Base-by-base conservation (phyloP, 2,113 vertebrate genomes). In the Mormyrus iriodes region DNA sequence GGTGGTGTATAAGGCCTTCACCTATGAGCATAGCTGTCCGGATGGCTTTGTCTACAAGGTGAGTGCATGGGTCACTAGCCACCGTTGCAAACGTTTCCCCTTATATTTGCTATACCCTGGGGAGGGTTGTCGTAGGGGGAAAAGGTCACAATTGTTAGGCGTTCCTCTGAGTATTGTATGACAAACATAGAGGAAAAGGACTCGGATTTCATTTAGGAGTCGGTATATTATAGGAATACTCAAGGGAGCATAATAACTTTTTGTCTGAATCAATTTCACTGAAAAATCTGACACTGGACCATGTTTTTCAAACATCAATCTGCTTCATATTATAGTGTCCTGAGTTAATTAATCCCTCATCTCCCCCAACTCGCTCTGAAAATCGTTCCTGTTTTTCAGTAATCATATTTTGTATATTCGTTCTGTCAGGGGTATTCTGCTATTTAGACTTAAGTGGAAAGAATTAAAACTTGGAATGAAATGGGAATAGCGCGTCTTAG, bases 31-130 rank as follows among this genome's bases (percentile, higher is more conserved):
- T 93, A 98, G 97, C 97, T 99, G 98, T 95, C 98, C 98, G 92
- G 98, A 99, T 94, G 98, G 98, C 95, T 99, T 99, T 94, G 97
- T 99, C 93, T 99, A 99, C 94, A 99, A 99, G 98, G 98, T 99
- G 94, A 95, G 52, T 27, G 15, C 31, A n/a, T 2, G 24, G n/a
- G 8, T 61, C 1, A 5, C 84, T 12, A 49, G 48, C 48, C 48
- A 15, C 46, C 44, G 2, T 12, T 27, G 3, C 13, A 21, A 31
- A 53, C 27, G 27, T 13, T 31, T 86, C n/a, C 9, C 46, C 6
- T 31, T n/a, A 27, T 69, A 0, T 27, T 31, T 27, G 10, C 10
- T 69, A 31, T 69, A 13, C 27, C 27, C 3, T 13, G 3, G 61
- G 61, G 61, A 6, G n/a, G 3, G n/a, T 8, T 86, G 51, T 19